These are phyloP conservation scores for Ictalurus punctatus DNA, from an alignment of 2,113 vertebrate species.

Conservation along the genomic window DNA sequence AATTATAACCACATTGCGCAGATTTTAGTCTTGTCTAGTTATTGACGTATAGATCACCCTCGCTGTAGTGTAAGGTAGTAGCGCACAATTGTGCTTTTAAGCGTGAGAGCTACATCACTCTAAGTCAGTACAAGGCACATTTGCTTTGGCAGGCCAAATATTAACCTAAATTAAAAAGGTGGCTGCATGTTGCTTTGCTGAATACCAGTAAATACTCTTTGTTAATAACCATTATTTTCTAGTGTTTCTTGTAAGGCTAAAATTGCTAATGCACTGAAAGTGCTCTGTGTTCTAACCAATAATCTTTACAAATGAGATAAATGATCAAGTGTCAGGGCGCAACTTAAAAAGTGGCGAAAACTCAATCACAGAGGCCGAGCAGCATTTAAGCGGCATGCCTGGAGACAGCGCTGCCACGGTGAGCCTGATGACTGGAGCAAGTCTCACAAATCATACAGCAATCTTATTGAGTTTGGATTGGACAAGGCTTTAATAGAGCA, in stretches of 20 bases:
- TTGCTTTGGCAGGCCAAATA: slow-evolving; percentile 59
- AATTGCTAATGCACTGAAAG: slow-evolving; percentile 74
- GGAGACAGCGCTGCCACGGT: slow-evolving; percentile 62
- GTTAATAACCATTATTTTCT: slow-evolving; percentile 64
- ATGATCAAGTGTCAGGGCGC: slow-evolving; percentile 89
- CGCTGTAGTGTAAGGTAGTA: slow-evolving; percentile 75
- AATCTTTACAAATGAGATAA: slow-evolving; percentile 98
- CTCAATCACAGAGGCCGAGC: slow-evolving; percentile 90
- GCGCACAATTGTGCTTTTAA: slow-evolving; percentile 72
- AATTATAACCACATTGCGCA: slow-evolving; percentile 84
- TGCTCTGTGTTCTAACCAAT: slow-evolving; percentile 79
- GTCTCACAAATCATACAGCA: slow-evolving; percentile 61
- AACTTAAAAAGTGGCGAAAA: slow-evolving; percentile 96
- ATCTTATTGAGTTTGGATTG: slow-evolving; percentile 78
- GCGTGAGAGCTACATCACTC: slow-evolving; percentile 56
- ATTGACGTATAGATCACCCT: slow-evolving; percentile 78
- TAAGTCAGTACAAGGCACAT: slow-evolving; percentile 62
- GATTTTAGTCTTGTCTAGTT: slow-evolving; percentile 81
- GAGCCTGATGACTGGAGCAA: slow-evolving; percentile 75
- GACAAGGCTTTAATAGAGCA: slow-evolving; percentile 70
- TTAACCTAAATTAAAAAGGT: slow-evolving; percentile 59
- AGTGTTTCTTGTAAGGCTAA: slow-evolving; percentile 67
- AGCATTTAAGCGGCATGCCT: slow-evolving; percentile 82
- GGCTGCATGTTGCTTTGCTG: slow-evolving; percentile 52
- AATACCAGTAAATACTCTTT: slow-evolving; percentile 60